Conservation (phyloP, 2,797 vertebrate genomes). For the Dromococcyx pavoninus region DNA sequence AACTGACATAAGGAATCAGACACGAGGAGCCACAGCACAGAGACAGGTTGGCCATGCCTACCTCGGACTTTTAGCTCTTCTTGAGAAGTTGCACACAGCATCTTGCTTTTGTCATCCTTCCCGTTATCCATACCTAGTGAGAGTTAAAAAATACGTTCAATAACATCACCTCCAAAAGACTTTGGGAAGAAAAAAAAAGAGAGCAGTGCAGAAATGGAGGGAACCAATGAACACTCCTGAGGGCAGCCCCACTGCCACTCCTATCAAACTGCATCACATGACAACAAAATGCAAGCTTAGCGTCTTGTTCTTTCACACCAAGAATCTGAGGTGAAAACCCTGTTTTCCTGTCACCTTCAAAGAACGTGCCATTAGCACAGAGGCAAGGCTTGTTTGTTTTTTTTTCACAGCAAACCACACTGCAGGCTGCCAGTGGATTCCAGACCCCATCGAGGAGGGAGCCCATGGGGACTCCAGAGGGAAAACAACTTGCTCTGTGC, state of each 20-base stretch:
- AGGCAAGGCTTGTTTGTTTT: too few species aligned
- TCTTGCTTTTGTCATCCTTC: constrained; percentile 37
- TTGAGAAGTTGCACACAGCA: not conserved
- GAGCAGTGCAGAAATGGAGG: fast-evolving
- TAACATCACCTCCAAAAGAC: not conserved
- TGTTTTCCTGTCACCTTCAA: too few species aligned
- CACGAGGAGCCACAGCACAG: fast-evolving
- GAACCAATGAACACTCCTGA: fast-evolving
- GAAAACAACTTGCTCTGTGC: too few species aligned
- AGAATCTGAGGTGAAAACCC: too few species aligned
- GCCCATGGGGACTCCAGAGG: too few species aligned
- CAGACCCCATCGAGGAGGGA: too few species aligned
- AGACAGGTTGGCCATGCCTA: not conserved
- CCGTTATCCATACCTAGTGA: constrained; percentile 59
- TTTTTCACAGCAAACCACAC: too few species aligned
- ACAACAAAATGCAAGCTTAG: fast-evolving
- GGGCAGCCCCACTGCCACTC: fast-evolving
- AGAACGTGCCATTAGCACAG: too few species aligned
- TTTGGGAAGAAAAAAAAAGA: too few species aligned
- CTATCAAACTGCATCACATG: fast-evolving
- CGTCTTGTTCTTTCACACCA: fast-evolving
- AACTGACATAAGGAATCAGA: fast-evolving
- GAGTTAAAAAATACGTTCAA: not conserved
- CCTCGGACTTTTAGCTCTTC: constrained; percentile 49
- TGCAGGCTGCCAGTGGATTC: too few species aligned